Percentiles rank a stretch among this genome's conserved stretches.
Conservation (phyloP, 1,140 invertebrate species). For the Chironomus tepperi region DNA sequence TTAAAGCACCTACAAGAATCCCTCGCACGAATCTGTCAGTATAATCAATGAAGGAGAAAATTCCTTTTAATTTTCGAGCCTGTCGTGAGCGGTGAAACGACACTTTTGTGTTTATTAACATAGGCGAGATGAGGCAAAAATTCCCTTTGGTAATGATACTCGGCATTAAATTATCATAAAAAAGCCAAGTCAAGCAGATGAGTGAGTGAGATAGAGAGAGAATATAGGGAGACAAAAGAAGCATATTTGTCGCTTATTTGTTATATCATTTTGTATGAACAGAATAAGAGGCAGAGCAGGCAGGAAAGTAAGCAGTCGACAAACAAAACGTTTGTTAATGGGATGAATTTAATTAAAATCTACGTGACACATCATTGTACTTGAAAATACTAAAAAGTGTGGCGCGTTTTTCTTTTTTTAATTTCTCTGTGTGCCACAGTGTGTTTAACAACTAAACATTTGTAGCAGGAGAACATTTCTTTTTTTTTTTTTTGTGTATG, state of each 20-base stretch:
- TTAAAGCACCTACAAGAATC: no score
- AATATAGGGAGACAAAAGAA: no score
- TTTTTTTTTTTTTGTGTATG: no score
- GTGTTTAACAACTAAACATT: no score
- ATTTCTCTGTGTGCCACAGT: no score
- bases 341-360: slow-evolving; percentile 14
- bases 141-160: background rate
- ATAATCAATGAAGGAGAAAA: slow-evolving; percentile 1
- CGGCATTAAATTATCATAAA: background rate
- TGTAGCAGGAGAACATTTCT: no score
- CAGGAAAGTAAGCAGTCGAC: no score
- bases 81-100: background rate
- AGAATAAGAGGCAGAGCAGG: no score
- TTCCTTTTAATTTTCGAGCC: background rate
- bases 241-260: no score
- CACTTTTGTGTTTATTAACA: slow-evolving; percentile 1
- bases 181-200: background rate
- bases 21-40: no score
- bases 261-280: no score
- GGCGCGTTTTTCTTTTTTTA: no score
- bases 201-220: background rate
- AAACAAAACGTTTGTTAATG: slow-evolving; percentile 13
- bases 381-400: background rate
- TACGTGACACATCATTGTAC: slow-evolving; percentile 3
- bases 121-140: background rate